Percentiles rank a stretch among this genome's conserved stretches.
These are phyloP conservation scores for Scopus umbretta DNA, from an alignment of 2,113 vertebrate species.

Conservation along the genomic window DNA sequence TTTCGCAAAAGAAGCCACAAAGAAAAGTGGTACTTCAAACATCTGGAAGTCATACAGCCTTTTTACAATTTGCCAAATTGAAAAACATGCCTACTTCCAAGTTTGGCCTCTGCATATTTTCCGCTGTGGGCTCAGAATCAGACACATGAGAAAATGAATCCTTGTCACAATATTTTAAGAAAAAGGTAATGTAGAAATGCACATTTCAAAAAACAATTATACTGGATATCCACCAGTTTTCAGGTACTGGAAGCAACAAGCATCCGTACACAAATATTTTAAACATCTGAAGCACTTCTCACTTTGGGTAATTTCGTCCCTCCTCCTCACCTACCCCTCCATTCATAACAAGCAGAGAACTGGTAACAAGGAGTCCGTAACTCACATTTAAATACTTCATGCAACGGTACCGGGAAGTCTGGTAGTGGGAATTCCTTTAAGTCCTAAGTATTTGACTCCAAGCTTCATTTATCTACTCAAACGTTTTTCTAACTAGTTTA, in stretches of 20 bases:
- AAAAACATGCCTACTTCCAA: not conserved
- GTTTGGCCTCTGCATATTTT: not conserved
- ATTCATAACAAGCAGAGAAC: not conserved
- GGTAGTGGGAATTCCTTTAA: not conserved
- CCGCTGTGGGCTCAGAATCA: conserved; percentile 27
- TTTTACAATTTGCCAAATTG: not conserved
- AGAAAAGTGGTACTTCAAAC: not conserved
- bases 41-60: not conserved
- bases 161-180: conserved; percentile 33
- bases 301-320: not conserved
- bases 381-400: not conserved
- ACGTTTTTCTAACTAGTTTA: not conserved
- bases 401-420: not conserved
- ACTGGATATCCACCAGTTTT: conserved; percentile 7
- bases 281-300: not conserved
- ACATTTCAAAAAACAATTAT: not conserved
- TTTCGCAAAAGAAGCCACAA: not conserved
- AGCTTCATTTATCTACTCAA: not conserved
- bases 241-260: not conserved
- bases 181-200: not conserved
- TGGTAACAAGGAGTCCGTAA: not conserved
- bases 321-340: not conserved
- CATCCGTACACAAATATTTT: not conserved
- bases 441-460: not conserved
- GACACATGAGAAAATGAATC: conserved; percentile 41